These are phyloP conservation scores for Linyphia triangularis DNA, from an alignment of 2,888 invertebrate species.

Conservation along the genomic window DNA sequence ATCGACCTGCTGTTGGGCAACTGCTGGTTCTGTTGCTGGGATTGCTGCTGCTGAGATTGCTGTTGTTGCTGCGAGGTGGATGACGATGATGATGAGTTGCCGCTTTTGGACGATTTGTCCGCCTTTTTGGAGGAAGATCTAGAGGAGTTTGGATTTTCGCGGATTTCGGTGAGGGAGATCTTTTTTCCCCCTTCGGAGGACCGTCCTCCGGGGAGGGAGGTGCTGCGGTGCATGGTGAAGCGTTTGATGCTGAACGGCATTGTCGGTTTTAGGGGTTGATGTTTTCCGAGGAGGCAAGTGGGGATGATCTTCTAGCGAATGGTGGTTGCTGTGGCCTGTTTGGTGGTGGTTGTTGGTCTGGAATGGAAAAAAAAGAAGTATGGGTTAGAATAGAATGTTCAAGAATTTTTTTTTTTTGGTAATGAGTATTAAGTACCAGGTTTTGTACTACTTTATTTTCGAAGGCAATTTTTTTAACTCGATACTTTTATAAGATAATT, in stretches of 20 bases:
- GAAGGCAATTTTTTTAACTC: too few relatives aligned
- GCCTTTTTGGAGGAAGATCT: conserved; percentile 17
- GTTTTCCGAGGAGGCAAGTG: conserved; percentile 19
- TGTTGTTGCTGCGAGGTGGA: not conserved
- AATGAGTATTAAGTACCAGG: too few relatives aligned
- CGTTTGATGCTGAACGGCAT: conserved; percentile 77
- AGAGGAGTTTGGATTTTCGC: conserved; percentile 49
- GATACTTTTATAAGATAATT: too few relatives aligned
- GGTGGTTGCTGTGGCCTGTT: not conserved
- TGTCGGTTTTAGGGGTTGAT: too few relatives aligned
- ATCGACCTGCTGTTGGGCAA: conserved; percentile 71
- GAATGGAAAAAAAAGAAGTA: not conserved
- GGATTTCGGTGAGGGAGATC: conserved; percentile 65
- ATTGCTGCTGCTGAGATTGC: conserved; percentile 35
- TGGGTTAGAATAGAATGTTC: too few relatives aligned
- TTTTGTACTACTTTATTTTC: too few relatives aligned
- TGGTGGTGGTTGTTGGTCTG: not conserved
- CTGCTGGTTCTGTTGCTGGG: not conserved
- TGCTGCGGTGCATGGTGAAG: conserved; percentile 76
- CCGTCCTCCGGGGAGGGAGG: conserved; percentile 67
- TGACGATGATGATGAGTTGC: conserved; percentile 14
- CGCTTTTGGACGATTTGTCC: not conserved
- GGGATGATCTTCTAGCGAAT: not conserved
- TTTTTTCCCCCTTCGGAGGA: conserved; percentile 73
- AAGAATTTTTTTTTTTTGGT: too few relatives aligned